Evolutionary conservation across 2,888 invertebrate species (phyloP).

Genomic region (Agrochola litura): DNA sequence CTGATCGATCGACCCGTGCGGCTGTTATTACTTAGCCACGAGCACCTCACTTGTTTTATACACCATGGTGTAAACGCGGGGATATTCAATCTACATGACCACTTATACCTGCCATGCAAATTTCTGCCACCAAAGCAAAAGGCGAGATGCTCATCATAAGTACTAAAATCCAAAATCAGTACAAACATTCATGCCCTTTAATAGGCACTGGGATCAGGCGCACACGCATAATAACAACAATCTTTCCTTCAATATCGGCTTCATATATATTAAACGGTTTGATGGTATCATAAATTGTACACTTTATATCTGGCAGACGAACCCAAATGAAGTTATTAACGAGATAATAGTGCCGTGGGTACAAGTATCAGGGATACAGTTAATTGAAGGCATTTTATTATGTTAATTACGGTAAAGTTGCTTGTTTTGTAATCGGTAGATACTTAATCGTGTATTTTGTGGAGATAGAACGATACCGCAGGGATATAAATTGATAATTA

Average conservation of each 20-base stretch:
- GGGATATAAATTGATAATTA: not conserved
- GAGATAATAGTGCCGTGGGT: conserved; percentile 32
- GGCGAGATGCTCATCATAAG: not conserved
- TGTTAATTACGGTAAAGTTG: conserved; percentile 3
- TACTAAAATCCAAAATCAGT: conserved; percentile 1
- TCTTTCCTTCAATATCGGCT: conserved; percentile 6
- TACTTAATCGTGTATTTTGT: conserved; percentile 12
- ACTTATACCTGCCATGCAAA: not conserved
- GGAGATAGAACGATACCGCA: not conserved
- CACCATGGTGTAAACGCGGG: not conserved
- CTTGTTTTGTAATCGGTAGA: not conserved
- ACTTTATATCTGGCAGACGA: conserved; percentile 36
- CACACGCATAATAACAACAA: conserved; percentile 14
- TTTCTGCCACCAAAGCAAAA: not conserved
- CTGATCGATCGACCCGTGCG: no score
- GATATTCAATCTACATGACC: not conserved
- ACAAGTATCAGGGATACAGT: conserved; percentile 12
- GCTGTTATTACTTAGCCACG: no score
- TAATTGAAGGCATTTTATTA: conserved; percentile 18
- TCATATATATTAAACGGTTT: conserved; percentile 32
- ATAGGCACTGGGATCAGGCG: not conserved
- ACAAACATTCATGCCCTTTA: not conserved
- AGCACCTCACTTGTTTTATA: no score
- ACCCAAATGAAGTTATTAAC: conserved; percentile 54
- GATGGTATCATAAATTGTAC: conserved; percentile 41